phyloP scores from a whole-genome alignment of 2,797 vertebrate genomes.

The Thripadectes ignobilis region DNA sequence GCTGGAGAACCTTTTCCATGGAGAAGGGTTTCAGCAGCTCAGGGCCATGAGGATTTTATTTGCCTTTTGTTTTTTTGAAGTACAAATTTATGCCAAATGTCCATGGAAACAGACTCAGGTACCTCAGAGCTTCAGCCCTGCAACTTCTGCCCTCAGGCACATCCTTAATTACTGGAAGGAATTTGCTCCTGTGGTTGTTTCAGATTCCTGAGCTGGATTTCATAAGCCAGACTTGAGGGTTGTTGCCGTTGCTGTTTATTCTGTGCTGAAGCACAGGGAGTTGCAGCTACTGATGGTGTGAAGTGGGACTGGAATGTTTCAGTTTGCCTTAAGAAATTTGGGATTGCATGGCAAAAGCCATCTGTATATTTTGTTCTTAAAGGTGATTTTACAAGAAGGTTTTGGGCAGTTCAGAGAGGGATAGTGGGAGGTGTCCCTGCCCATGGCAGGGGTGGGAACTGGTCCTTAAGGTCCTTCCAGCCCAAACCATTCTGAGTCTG shows the following conservation, averaged over 20 bases:
- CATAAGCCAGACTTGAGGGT: not conserved
- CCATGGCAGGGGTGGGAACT: not conserved
- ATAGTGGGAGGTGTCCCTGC: not conserved
- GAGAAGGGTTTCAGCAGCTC: not conserved
- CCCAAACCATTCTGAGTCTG: not conserved
- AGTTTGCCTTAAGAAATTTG: not conserved
- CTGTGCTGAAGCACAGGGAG: accelerated
- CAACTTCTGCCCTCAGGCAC: not conserved
- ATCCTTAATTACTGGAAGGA: not conserved
- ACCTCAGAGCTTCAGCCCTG: not conserved
- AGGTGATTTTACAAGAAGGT: not conserved
- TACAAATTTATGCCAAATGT: accelerated
- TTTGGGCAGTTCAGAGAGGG: not conserved
- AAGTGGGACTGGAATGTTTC: not conserved
- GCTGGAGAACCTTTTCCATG: not conserved
- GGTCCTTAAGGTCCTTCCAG: not conserved
- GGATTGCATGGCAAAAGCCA: not conserved
- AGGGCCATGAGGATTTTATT: not conserved
- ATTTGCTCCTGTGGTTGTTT: not conserved
- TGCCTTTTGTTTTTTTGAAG: not conserved
- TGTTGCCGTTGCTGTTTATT: not conserved
- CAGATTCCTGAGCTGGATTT: not conserved
- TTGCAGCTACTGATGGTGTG: not conserved
- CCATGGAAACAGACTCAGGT: not conserved
- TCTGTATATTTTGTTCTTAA: not conserved